A percentile compares a stretch with the other conserved stretches of the same genome.
These are phyloP conservation scores for Bombus superbus DNA, from an alignment of 1,140 invertebrate species.

Conservation along the genomic window DNA sequence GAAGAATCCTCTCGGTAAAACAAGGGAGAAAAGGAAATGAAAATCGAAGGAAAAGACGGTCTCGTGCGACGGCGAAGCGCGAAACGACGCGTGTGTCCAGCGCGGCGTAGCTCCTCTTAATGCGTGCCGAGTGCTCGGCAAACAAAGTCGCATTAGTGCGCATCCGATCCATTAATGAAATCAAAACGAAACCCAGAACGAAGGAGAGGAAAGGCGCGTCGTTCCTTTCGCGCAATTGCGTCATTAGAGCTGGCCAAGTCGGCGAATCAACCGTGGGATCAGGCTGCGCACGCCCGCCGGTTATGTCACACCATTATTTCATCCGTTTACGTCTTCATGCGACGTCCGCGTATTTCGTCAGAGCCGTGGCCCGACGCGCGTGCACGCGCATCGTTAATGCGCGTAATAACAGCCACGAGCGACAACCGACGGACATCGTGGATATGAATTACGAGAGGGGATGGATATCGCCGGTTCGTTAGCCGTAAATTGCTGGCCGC, in stretches of 20 bases:
- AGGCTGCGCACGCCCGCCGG: constrained; percentile 27
- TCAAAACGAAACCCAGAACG: constrained; percentile 64
- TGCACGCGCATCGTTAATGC: constrained; percentile 58
- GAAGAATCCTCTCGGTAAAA: not conserved
- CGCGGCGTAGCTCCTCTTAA: constrained; percentile 67
- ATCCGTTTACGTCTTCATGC: constrained; percentile 60
- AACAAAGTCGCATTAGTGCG: constrained; percentile 74
- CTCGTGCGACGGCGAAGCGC: constrained; percentile 61
- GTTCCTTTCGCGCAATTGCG: constrained; percentile 64
- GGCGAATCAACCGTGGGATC: constrained; percentile 59
- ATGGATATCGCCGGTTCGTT: constrained; percentile 62
- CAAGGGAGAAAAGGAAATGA: not conserved
- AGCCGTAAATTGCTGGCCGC: constrained; percentile 50
- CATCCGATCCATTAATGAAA: constrained; percentile 77
- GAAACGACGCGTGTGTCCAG: constrained; percentile 66
- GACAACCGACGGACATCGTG: constrained; percentile 60
- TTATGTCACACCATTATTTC: constrained; percentile 68
- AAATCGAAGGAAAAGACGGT: constrained; percentile 13
- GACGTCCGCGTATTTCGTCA: constrained; percentile 55
- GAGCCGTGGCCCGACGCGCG: constrained; percentile 26
- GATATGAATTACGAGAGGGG: constrained; percentile 63
- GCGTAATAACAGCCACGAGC: constrained; percentile 66
- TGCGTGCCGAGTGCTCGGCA: constrained; percentile 73
- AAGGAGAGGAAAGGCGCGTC: too few relatives aligned
- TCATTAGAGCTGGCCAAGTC: constrained; percentile 44